phyloP scores from a whole-genome alignment of 2,113 vertebrate genomes.

The Trachemys scripta region DNA sequence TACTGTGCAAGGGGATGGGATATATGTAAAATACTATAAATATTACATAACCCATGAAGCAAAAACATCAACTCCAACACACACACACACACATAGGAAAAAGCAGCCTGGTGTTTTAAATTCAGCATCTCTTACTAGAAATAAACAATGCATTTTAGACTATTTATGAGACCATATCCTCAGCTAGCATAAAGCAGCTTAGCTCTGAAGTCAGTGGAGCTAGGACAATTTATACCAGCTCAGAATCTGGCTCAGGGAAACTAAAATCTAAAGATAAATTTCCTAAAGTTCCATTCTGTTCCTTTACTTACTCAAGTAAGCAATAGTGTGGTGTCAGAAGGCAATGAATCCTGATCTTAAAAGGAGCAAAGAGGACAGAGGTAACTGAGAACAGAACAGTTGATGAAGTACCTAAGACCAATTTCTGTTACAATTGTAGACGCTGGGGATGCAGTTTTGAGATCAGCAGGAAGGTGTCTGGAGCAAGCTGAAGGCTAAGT shows the following conservation, averaged over 20 bases:
- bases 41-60: too few species aligned
- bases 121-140: too few species aligned
- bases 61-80: too few species aligned
- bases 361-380: background rate
- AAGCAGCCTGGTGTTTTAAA: too few species aligned
- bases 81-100: too few species aligned
- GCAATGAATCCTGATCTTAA: background rate
- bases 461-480: background rate
- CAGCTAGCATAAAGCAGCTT: background rate
- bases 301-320: background rate
- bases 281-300: background rate
- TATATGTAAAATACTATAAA: too few species aligned
- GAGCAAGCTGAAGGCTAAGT: background rate
- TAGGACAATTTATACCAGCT: background rate
- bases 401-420: background rate
- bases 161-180: background rate
- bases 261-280: background rate
- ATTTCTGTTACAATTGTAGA: conserved; percentile 7
- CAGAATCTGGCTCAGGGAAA: background rate
- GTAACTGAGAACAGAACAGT: background rate
- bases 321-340: background rate
- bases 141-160: background rate
- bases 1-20: background rate
- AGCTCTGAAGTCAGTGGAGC: background rate
- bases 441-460: background rate